Conservation (phyloP, 2,797 vertebrate species). For the Falco columbarius region DNA sequence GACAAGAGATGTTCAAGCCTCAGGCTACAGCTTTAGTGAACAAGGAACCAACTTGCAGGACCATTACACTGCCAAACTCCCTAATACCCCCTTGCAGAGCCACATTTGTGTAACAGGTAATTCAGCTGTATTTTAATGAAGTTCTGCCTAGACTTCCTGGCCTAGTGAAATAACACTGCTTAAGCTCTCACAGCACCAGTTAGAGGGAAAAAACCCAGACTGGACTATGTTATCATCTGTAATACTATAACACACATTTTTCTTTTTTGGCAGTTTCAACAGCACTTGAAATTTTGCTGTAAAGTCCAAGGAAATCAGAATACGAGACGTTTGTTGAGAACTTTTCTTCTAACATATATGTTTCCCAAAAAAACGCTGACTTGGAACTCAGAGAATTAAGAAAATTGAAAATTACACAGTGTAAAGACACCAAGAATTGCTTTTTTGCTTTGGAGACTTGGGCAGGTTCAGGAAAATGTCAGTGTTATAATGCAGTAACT, state of each 20-base stretch:
- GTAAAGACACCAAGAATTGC: not conserved
- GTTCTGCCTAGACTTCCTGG: slow-evolving; percentile 34
- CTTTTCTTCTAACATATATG: slow-evolving; percentile 69
- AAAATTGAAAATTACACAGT: slow-evolving; percentile 58
- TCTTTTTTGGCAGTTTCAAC: slow-evolving; percentile 57
- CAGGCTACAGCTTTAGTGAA: not conserved
- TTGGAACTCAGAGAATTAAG: slow-evolving; percentile 53
- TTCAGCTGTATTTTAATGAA: slow-evolving; percentile 43
- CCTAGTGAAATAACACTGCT: slow-evolving; percentile 55
- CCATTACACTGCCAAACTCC: not conserved
- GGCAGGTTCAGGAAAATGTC: slow-evolving; percentile 45
- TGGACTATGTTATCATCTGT: slow-evolving; percentile 68
- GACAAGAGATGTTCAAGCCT: not conserved
- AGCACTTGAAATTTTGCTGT: slow-evolving; percentile 52
- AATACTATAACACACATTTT: slow-evolving; percentile 71
- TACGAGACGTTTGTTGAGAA: slow-evolving; percentile 67
- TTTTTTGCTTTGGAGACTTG: slow-evolving; percentile 1
- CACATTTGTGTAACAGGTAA: not conserved
- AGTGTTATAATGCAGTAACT: not conserved
- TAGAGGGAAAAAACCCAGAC: slow-evolving; percentile 60
- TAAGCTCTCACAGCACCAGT: slow-evolving; percentile 48
- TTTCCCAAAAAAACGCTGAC: slow-evolving; percentile 66
- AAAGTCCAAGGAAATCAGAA: slow-evolving; percentile 79
- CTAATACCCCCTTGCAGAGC: not conserved
- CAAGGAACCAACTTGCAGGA: not conserved